Evolutionary conservation across 35 echinoderm and acorn worm genomes (phyloP).

Genomic region (Patiria miniata): DNA sequence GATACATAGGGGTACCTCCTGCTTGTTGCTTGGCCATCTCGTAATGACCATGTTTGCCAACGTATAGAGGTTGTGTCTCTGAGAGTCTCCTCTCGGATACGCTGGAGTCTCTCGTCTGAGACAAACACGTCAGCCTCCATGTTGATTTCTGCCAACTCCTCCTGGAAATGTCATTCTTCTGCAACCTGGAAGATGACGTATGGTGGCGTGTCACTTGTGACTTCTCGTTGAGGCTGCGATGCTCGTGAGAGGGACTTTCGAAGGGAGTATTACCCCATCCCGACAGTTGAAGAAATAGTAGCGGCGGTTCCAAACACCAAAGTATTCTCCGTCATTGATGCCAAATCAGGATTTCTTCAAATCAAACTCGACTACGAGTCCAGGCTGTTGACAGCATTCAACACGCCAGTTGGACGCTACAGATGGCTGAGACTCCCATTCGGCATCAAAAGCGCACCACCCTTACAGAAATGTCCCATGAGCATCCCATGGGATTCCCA

Average conservation of each 20-base stretch:
- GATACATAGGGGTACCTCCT: neutral
- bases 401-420: too few relatives aligned
- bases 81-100: constrained; percentile 21
- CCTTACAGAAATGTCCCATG: too few relatives aligned
- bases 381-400: too few relatives aligned
- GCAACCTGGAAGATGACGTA: neutral
- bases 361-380: too few relatives aligned
- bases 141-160: constrained; percentile 49
- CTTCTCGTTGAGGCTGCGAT: neutral
- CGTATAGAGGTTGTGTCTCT: constrained; percentile 32
- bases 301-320: too few relatives aligned
- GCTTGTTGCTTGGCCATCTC: neutral
- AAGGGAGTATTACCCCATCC: too few relatives aligned
- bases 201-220: neutral
- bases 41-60: constrained; percentile 22
- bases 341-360: too few relatives aligned
- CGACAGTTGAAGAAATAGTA: too few relatives aligned
- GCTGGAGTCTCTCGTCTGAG: neutral
- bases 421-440: too few relatives aligned
- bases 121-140: constrained; percentile 27
- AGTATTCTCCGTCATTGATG: too few relatives aligned
- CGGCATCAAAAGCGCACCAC: too few relatives aligned
- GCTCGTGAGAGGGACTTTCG: constrained; percentile 28
- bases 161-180: neutral
- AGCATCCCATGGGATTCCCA: too few relatives aligned